These are phyloP conservation scores for Nestor notabilis DNA, from an alignment of 2,113 vertebrate species.

Conservation along the genomic window DNA sequence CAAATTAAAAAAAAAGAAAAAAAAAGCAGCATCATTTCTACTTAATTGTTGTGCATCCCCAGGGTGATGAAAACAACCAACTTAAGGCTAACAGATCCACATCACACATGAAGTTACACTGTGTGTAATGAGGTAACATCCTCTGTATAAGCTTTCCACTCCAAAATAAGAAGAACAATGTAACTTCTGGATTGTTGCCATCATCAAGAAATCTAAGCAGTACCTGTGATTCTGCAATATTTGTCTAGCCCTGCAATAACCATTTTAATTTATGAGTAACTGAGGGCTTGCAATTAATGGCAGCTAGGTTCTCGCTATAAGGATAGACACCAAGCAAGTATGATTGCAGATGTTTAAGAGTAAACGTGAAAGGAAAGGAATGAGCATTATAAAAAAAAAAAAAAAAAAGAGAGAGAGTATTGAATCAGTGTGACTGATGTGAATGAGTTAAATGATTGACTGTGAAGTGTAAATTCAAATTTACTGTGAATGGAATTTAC, in stretches of 20 bases:
- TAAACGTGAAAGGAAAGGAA: conserved; percentile 55
- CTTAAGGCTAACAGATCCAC: background rate
- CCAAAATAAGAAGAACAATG: background rate
- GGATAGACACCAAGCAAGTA: background rate
- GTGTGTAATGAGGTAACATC: background rate
- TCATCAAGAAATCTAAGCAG: background rate
- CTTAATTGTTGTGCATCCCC: background rate
- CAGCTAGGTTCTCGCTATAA: background rate
- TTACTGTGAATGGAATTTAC: conserved; percentile 58
- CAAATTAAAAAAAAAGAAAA: background rate
- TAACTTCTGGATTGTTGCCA: background rate
- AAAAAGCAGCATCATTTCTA: background rate
- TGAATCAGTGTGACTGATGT: conserved; percentile 72
- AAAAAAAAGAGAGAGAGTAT: background rate
- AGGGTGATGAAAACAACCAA: background rate
- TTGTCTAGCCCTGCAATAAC: background rate
- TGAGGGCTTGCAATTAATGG: background rate
- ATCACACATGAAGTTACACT: fast-evolving
- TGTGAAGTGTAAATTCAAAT: conserved; percentile 74
- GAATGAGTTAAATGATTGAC: conserved; percentile 73
- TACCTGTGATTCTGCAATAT: background rate
- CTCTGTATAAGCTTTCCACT: background rate
- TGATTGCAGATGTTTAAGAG: conserved; percentile 31
- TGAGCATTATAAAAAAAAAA: background rate
- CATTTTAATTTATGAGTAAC: background rate